Percentiles rank a stretch among this genome's conserved stretches.
phyloP scores from a whole-genome alignment of 2,797 vertebrate genomes.

The Lithobates sylvaticus region DNA sequence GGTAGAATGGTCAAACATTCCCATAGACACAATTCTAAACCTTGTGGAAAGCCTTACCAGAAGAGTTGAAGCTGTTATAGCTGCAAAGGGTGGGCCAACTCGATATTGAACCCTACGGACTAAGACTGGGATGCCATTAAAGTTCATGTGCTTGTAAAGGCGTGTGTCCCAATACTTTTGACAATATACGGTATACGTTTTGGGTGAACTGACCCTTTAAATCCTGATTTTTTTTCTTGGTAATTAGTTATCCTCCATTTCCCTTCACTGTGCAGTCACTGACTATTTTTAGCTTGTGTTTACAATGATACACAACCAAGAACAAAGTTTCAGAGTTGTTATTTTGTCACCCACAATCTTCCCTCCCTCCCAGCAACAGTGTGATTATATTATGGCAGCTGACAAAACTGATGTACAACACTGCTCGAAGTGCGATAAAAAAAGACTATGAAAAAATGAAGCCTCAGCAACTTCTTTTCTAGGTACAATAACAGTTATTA shows the following conservation, averaged over 20 bases:
- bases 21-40: too few relatives aligned
- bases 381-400: conserved; percentile 34
- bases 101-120: too few relatives aligned
- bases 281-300: not conserved
- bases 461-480: conserved; percentile 27
- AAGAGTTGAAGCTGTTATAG: too few relatives aligned
- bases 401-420: conserved; percentile 31
- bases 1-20: too few relatives aligned
- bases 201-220: not conserved
- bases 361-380: not conserved
- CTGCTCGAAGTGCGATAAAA: conserved; percentile 11
- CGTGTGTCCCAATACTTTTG: too few relatives aligned
- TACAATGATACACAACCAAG: conserved; percentile 13
- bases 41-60: too few relatives aligned
- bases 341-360: conserved; percentile 8
- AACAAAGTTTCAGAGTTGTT: conserved; percentile 18
- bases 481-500: conserved; percentile 37
- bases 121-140: too few relatives aligned
- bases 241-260: not conserved
- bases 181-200: not conserved
- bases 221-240: not conserved
- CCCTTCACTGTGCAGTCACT: not conserved
- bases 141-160: too few relatives aligned
- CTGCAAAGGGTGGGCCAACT: too few relatives aligned
- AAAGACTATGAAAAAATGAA: conserved; percentile 1